Base-by-base conservation (phyloP, 2,888 invertebrate genomes). In the Allolobophora icterica region DNA sequence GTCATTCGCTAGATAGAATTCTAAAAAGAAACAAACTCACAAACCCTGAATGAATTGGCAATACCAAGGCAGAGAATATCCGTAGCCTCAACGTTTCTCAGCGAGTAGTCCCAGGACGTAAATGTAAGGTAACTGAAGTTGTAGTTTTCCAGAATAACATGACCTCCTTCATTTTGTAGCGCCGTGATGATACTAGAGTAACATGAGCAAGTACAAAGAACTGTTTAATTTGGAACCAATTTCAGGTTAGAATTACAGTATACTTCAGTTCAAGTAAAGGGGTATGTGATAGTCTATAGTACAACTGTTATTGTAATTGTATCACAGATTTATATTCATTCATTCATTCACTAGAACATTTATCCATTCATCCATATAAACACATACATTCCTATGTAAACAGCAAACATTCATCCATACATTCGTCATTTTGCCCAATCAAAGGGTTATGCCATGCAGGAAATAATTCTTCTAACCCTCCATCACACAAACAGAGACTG, bases 121-220 rank as follows among this genome's bases (percentile, higher is more conserved):
- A 87, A 87, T 8, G 87, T 87, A 87, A 87, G 87, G 38, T 87
- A 87, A 87, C 35, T 87, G 87, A 87, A 87, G 87, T 87, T 87
- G 87, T 87, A 35, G 87, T 38, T 34, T 21, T 87, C 87, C 30
- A 87, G 38, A 35, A 87, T 17, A 34, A 87, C 24, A 38, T 38
- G 87, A 87, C 87, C 87, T 35, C 87, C 87, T 35, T 87, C 87
- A 19, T 87, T 19, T 30, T 35, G 35, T 38, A 87, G 17, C 21
- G 87, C 34, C 15, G 17, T 87, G 21, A 87, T 24, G 21, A 87
- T 87, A 24, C 87, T 87, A 34, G 6, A 87, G 17, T 11, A 71
- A n/a, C n/a, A 71, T 30, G n/a, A 24, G 11, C 2, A 52, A 21
- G 24, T 24, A 6, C 24, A 52, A 4, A 21, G 24, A 24, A 52